Base-by-base conservation (phyloP, 2,113 vertebrate genomes). In the Sterna hirundo region DNA sequence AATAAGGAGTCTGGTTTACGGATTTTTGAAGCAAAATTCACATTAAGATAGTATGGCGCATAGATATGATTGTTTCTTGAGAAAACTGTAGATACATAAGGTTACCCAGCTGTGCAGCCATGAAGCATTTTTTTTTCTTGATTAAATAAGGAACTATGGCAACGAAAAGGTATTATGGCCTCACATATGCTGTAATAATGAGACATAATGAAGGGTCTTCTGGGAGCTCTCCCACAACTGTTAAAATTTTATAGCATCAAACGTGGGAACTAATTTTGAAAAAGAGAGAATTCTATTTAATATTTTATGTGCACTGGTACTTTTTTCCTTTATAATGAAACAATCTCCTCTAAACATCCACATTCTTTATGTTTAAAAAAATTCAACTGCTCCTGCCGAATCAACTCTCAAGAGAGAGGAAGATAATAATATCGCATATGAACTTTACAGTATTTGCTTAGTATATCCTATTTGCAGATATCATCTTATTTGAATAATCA, bases 401-500 rank as follows among this genome's bases (percentile, higher is more conserved):
- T 68, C 81, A 38, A 62, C 30, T 88, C 93, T 86, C 93, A 66
- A 75, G 92, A 51, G 87, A 71, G 49, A 93, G 52, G 82, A 83
- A 61, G 49, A 79, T 55, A 64, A 93, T 71, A 88, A 77, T 68
- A 95, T 79, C 9, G 1, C 70, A 68, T 60, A 86, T 77, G 94
- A 97, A 93, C 83, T 77, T 82, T 5, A 61, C 44, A 54, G 61
- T 71, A 75, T 94, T 92, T 94, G 89, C 89, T 94, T 49, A 80
- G 75, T 86, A 58, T 55, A 91, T 66, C 76, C 80, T 90, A 94
- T 95, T 80, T 96, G 85, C 83, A 86, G 94, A 86, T 89, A 88
- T 8, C 58, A 87, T 66, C 84, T 90, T 52, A 90, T 95, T 92
- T 97, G 84, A 95, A 96, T 95, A 96, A 95, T 91, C 57, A 14